These are phyloP conservation scores for Microplitis manilae DNA, from an alignment of 2,888 invertebrate species.

Conservation along the genomic window DNA sequence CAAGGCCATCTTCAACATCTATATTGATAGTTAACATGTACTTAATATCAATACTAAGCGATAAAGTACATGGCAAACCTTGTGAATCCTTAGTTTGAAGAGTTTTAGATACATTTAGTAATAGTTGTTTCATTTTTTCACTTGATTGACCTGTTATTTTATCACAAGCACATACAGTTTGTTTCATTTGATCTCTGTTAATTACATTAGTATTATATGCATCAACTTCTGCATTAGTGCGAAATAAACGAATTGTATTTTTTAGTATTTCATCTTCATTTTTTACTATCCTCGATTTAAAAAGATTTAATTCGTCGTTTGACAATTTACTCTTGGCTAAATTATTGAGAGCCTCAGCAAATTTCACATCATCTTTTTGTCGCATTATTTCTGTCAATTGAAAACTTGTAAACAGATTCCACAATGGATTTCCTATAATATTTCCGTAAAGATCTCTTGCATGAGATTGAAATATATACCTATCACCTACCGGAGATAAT, in stretches of 20 bases:
- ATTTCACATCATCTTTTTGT: conserved; percentile 56
- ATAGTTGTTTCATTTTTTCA: not conserved
- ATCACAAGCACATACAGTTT: not conserved
- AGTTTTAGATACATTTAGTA: not conserved
- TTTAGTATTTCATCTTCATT: not conserved
- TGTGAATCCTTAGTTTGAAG: conserved; percentile 32
- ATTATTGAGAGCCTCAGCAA: conserved; percentile 55
- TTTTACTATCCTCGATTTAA: not conserved
- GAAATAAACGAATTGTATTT: not conserved
- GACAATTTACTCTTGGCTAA: conserved; percentile 40
- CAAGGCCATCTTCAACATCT: conserved; percentile 18
- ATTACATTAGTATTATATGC: not conserved
- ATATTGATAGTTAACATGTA: conserved; percentile 6
- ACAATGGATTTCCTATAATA: conserved; percentile 46
- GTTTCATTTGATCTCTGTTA: not conserved
- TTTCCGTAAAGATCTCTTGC: conserved; percentile 28
- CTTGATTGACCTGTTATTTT: not conserved
- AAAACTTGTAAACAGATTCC: conserved; percentile 54
- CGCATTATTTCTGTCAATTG: conserved; percentile 60
- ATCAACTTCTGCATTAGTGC: not conserved
- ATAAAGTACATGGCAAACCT: not conserved
- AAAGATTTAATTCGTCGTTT: not conserved
- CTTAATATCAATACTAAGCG: conserved; percentile 12
- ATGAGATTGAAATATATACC: conserved; percentile 47
- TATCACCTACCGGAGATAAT: conserved; percentile 59